Evolutionary conservation across 1,140 invertebrate species (phyloP).

Genomic region (Atta colombica): DNA sequence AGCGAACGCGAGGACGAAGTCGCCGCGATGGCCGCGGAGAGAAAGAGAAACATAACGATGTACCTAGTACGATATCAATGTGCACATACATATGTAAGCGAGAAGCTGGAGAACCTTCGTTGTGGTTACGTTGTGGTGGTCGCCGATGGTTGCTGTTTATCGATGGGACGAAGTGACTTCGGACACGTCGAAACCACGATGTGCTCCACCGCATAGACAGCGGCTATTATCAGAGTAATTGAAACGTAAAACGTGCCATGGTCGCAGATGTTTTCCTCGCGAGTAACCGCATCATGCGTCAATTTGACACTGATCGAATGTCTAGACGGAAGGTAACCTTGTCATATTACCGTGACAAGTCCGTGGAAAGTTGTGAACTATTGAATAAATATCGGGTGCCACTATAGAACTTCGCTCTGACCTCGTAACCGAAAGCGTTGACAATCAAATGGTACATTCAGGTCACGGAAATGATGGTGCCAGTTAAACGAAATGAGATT

Average conservation of each 20-base stretch:
- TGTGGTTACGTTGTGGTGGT: constrained; percentile 15
- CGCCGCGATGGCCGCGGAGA: constrained; percentile 4
- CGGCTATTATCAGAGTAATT: constrained; percentile 49
- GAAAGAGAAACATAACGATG: not conserved
- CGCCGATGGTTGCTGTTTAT: constrained; percentile 49
- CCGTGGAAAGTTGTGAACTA: not conserved
- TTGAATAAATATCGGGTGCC: constrained; percentile 13
- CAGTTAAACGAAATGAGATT: constrained; percentile 60
- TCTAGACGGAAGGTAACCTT: constrained; percentile 3
- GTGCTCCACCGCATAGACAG: constrained; percentile 14
- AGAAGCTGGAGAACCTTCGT: not conserved
- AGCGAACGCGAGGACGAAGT: constrained; percentile 32
- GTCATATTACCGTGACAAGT: not conserved
- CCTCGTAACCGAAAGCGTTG: constrained; percentile 1
- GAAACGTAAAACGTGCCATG: constrained; percentile 40
- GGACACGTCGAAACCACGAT: constrained; percentile 51
- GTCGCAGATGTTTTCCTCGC: constrained; percentile 14
- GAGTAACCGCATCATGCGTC: not conserved
- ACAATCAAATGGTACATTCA: constrained; percentile 33
- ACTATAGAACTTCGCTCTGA: not conserved
- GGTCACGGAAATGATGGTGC: constrained; percentile 51
- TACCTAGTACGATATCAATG: constrained; percentile 22
- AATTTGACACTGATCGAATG: constrained; percentile 15
- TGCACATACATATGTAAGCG: not conserved
- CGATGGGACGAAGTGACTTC: constrained; percentile 47